Conservation (phyloP, 2,797 vertebrate genomes). For the Amphiprion clarkii region DNA sequence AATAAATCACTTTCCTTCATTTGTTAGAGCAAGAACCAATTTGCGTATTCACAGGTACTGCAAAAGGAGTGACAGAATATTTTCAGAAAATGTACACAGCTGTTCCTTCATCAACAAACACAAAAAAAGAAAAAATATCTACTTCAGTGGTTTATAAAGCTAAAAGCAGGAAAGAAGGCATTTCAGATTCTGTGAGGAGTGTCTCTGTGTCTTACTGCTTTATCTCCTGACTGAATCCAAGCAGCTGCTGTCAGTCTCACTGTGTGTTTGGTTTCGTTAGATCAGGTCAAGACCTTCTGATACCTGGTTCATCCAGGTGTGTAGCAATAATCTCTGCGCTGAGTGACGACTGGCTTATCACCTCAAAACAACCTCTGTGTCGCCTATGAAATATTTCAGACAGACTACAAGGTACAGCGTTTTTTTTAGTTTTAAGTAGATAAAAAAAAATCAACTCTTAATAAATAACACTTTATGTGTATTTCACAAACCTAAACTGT, state of each 20-base stretch:
- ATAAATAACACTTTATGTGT: too few relatives aligned
- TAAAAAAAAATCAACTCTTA: too few relatives aligned
- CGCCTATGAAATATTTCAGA: neutral
- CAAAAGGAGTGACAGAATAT: constrained; percentile 30
- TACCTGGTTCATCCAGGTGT: neutral
- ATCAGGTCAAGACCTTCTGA: neutral
- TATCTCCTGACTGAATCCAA: neutral
- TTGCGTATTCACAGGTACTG: constrained; percentile 52
- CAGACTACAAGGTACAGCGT: too few relatives aligned
- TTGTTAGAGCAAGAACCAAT: constrained; percentile 37
- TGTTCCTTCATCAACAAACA: constrained; percentile 51
- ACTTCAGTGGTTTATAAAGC: constrained; percentile 37
- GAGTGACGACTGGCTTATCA: neutral
- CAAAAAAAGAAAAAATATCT: constrained; percentile 18
- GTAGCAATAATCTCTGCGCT: neutral
- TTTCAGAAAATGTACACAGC: constrained; percentile 47
- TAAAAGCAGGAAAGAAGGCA: neutral
- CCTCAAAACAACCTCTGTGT: neutral
- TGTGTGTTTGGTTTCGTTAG: constrained; percentile 2
- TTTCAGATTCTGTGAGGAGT: neutral
- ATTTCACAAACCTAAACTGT: too few relatives aligned
- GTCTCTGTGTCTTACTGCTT: neutral
- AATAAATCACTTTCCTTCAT: constrained; percentile 75
- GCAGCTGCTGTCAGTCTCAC: neutral
- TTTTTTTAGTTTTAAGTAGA: too few relatives aligned